Evolutionary conservation across 2,888 invertebrate species (phyloP).

Genomic region (Caenorhabditis macrosperma): DNA sequence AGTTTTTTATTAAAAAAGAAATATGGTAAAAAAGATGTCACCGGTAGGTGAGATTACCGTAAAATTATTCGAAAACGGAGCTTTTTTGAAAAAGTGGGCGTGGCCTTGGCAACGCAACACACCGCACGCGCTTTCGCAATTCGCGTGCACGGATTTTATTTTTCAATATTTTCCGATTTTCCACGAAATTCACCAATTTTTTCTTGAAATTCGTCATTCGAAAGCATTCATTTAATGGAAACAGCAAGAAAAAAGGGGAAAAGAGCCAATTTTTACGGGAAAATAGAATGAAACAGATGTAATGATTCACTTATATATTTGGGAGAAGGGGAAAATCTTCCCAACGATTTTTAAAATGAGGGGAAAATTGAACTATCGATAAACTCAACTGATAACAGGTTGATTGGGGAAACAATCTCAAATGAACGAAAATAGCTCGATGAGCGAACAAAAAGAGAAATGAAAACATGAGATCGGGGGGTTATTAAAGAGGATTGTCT

Average conservation of each 20-base stretch:
- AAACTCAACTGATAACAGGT: no score
- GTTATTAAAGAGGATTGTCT: no score
- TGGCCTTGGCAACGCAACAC: conserved; percentile 5
- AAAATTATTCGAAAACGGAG: conserved; percentile 25
- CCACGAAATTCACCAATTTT: not conserved
- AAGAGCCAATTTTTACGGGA: no score
- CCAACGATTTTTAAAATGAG: no score
- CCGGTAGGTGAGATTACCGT: not conserved
- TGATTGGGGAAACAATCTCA: no score
- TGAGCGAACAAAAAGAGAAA: no score
- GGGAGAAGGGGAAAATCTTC: no score
- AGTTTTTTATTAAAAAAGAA: not conserved
- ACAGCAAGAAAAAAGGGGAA: not conserved
- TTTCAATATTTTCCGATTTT: not conserved
- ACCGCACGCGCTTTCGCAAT: conserved; percentile 31
- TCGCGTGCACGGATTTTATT: conserved; percentile 9
- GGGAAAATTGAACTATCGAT: no score
- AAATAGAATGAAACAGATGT: no score
- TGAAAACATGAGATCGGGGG: no score
- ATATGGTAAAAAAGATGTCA: not conserved
- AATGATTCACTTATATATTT: no score
- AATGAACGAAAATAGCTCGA: no score
- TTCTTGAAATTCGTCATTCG: not conserved
- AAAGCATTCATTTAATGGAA: conserved; percentile 3
- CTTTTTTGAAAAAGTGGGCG: conserved; percentile 38